Conservation (phyloP, 2,797 vertebrate species). For the Melanotaenia pygmaea region DNA sequence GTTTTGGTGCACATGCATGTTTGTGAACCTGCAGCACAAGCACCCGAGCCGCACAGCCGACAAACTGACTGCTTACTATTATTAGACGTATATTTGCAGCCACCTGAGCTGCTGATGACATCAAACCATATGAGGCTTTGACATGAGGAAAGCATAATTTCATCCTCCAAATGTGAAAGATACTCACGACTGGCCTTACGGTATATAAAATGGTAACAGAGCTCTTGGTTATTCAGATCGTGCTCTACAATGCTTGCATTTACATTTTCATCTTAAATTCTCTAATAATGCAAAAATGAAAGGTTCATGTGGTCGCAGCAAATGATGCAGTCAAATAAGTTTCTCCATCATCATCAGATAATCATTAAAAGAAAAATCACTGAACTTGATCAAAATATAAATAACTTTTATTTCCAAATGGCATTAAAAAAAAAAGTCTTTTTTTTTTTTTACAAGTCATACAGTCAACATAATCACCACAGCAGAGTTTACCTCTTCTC, state of each 20-base stretch:
- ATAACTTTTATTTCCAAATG: constrained; percentile 66
- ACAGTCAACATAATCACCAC: constrained; percentile 44
- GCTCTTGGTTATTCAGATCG: too few species aligned
- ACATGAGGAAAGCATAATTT: too few species aligned
- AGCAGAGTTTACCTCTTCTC: constrained; percentile 17
- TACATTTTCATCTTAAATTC: background rate
- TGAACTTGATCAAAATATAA: constrained; percentile 36
- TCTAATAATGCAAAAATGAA: background rate
- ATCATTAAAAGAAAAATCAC: background rate
- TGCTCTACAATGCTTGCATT: background rate
- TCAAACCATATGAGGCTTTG: background rate
- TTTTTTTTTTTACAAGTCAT: constrained; percentile 11
- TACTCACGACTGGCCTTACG: too few species aligned
- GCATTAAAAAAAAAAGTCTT: constrained; percentile 45
- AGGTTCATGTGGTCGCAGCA: background rate
- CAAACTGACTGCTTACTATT: too few species aligned
- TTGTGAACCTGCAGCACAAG: background rate
- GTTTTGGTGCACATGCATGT: background rate
- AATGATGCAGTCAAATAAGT: too few species aligned
- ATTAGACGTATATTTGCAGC: too few species aligned
- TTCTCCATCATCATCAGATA: background rate
- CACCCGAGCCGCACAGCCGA: too few species aligned
- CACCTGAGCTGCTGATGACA: too few species aligned
- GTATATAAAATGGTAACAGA: too few species aligned
- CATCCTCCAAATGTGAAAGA: too few species aligned